Base-by-base conservation (phyloP, 2,113 vertebrate genomes). In the Drymodes brunneopygia region DNA sequence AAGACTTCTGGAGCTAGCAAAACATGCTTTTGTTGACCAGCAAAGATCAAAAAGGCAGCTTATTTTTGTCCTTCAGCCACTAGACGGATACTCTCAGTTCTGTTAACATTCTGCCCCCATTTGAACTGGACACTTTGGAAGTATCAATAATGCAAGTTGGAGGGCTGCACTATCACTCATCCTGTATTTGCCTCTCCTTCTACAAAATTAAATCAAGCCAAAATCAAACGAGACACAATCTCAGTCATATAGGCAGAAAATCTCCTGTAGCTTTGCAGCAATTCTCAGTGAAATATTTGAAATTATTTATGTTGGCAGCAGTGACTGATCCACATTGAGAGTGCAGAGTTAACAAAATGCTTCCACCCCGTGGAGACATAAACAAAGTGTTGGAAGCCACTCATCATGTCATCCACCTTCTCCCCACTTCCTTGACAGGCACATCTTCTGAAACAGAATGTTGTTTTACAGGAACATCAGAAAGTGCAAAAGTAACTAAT, bases 121-220 rank as follows among this genome's bases (percentile, higher is more conserved):
- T 97, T 96, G 93, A 96, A 97, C 94, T 64, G 90, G 85, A 93
- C 80, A 88, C 88, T 96, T 96, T 90, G 93, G 97, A 94, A 88
- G 72, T 96, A 95, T 96, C 93, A 95, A 96, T 97, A 97, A 97
- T 97, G 95, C 93, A 97, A 97, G 93, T 86, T 90, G 81, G 88
- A 93, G 83, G 95, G 88, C 65, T 95, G 92, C 94, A 92, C 93
- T 87, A 90, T 81, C 95, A 94, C 54, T 97, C 93, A 80, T 90
- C 72, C 60, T 90, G 44, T 82, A 91, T 92, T 94, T 91, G 75
- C 66, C 70, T 93, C 94, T 66, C 86, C 80, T 90, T 95, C 56
- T 96, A 92, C 80, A 96, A 83, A 95, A 96, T 86, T 90, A 95
- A 97, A 95, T 79, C 79, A 67, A 93, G 91, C 84, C 89, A 45